Conservation (phyloP, 1,140 invertebrate species). For the Latrodectus geometricus region DNA sequence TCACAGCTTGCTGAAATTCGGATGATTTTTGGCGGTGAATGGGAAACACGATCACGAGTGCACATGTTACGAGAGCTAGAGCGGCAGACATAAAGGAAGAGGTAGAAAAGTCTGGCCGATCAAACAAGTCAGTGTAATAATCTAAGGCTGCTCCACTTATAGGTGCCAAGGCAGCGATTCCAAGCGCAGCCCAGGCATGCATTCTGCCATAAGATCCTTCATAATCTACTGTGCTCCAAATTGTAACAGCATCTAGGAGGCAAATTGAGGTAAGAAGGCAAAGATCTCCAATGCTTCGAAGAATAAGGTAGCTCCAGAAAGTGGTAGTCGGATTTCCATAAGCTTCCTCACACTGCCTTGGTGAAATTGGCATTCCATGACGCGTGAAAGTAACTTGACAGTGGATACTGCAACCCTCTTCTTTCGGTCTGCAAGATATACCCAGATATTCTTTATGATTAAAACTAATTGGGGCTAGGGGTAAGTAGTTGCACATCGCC, state of each 20-base stretch:
- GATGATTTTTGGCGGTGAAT: constrained; percentile 40
- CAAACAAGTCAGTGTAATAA: constrained; percentile 54
- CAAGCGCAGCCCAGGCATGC: constrained; percentile 62
- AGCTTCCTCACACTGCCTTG: constrained; percentile 60
- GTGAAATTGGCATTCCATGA: constrained; percentile 30
- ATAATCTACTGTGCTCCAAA: constrained; percentile 63
- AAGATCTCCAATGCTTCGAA: constrained; percentile 63
- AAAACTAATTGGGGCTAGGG: constrained; percentile 59
- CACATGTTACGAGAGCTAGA: constrained; percentile 60
- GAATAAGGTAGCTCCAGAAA: constrained; percentile 62
- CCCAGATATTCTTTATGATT: constrained; percentile 57
- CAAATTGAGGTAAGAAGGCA: constrained; percentile 60
- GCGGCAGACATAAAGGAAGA: constrained; percentile 62
- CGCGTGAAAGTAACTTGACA: constrained; percentile 59
- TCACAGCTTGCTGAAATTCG: constrained; percentile 23
- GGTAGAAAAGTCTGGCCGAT: constrained; percentile 62
- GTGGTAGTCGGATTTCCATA: constrained; percentile 62
- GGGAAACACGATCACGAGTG: constrained; percentile 62
- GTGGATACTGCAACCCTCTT: constrained; percentile 60
- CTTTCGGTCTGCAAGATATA: constrained; percentile 63
- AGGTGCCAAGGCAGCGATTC: constrained; percentile 54
- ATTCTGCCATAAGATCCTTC: constrained; percentile 64
- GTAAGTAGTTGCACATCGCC: constrained; percentile 61
- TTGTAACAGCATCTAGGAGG: constrained; percentile 63
- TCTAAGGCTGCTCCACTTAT: constrained; percentile 62